These are phyloP conservation scores for Poecilus cupreus DNA, from an alignment of 2,888 invertebrate species.

Conservation along the genomic window DNA sequence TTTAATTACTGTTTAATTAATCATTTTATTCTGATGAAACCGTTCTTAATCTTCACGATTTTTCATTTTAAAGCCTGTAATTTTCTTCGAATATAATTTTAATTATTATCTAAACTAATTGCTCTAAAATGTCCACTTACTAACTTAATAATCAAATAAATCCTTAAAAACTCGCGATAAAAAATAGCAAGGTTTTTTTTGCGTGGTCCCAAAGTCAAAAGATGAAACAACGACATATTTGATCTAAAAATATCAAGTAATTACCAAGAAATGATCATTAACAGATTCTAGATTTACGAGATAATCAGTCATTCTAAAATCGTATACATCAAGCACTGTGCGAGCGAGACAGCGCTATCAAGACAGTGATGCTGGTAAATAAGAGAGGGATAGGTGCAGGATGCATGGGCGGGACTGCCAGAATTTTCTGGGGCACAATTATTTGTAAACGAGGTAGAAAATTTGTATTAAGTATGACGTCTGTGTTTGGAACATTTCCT, in stretches of 20 bases:
- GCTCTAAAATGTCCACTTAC: neutral
- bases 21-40: neutral
- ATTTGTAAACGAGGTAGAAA: too few species aligned
- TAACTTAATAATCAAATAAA: neutral
- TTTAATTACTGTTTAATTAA: neutral
- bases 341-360: neutral
- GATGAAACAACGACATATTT: constrained; percentile 39
- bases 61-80: neutral
- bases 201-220: neutral
- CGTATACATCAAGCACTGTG: constrained; percentile 47
- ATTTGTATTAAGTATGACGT: too few species aligned
- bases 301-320: constrained; percentile 59
- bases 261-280: constrained; percentile 58
- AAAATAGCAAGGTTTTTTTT: neutral
- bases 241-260: constrained; percentile 57
- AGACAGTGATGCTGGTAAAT: neutral
- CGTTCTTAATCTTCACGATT: neutral
- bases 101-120: neutral
- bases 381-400: neutral
- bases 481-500: too few species aligned
- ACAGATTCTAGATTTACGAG: constrained; percentile 56
- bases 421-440: too few species aligned
- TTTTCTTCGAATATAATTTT: neutral
- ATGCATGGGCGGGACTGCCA: neutral
- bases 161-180: neutral